phyloP scores from a whole-genome alignment of 1,140 invertebrate genomes.

The Tetraneura akinire region DNA sequence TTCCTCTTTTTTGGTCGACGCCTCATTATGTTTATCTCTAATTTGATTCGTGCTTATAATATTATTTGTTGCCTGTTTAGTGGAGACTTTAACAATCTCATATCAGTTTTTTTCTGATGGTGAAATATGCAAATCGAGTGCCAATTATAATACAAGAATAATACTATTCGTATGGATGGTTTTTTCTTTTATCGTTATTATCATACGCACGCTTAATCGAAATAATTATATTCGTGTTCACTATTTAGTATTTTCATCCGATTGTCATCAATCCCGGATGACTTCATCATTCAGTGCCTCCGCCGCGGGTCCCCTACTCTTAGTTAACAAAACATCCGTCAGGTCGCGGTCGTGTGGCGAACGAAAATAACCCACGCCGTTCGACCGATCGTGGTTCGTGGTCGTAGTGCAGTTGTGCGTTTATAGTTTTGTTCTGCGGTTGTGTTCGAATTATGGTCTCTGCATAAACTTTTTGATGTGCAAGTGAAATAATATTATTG shows the following conservation, averaged over 20 bases:
- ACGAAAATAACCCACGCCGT: constrained; percentile 33
- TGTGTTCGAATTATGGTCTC: neutral
- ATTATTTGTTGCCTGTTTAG: too few relatives aligned
- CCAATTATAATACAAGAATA: too few relatives aligned
- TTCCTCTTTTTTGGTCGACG: too few relatives aligned
- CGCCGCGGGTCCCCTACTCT: neutral
- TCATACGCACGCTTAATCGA: too few relatives aligned
- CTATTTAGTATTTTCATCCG: neutral
- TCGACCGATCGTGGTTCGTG: neutral
- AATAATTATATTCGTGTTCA: neutral
- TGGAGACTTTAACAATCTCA: too few relatives aligned
- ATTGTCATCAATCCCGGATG: neutral
- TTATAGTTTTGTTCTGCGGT: too few relatives aligned
- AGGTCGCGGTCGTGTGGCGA: neutral
- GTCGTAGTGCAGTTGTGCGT: constrained; percentile 2
- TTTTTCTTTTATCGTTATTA: too few relatives aligned
- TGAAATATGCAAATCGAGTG: too few relatives aligned
- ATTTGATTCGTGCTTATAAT: too few relatives aligned
- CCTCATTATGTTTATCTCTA: too few relatives aligned
- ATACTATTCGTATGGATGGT: too few relatives aligned
- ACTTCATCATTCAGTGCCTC: neutral
- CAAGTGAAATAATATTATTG: neutral
- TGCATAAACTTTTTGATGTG: neutral
- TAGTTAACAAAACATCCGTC: neutral
- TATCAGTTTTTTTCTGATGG: too few relatives aligned